Evolutionary conservation across 2,888 invertebrate species (phyloP).

Genomic region (Zaprionus bogoriensis): DNA sequence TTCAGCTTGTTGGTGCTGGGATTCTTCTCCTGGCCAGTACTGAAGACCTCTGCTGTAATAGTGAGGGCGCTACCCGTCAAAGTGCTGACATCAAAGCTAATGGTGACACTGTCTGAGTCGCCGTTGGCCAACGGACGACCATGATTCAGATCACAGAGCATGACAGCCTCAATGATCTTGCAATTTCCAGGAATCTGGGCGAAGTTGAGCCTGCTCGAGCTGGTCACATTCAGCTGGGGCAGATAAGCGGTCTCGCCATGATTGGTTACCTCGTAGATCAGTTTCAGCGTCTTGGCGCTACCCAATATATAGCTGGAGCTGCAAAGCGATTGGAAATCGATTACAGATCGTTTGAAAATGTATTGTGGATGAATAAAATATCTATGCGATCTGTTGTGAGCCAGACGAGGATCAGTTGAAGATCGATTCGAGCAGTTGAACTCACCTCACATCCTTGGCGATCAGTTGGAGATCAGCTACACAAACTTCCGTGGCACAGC

Average conservation of each 20-base stretch:
- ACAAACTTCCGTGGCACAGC: slow-evolving; percentile 81
- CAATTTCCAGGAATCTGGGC: slow-evolving; percentile 81
- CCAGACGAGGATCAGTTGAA: neutral
- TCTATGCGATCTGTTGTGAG: too few relatives aligned
- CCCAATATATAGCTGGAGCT: slow-evolving; percentile 80
- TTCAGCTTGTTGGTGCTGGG: slow-evolving; percentile 73
- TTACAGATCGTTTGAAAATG: too few relatives aligned
- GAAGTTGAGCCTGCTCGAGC: slow-evolving; percentile 82
- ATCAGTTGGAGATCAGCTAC: slow-evolving; percentile 80
- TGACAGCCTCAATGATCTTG: slow-evolving; percentile 60
- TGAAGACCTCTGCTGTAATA: slow-evolving; percentile 80
- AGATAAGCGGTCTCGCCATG: slow-evolving; percentile 84
- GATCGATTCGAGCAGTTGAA: neutral
- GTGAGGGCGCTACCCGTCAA: slow-evolving; percentile 74
- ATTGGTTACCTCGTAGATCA: slow-evolving; percentile 82
- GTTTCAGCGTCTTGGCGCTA: slow-evolving; percentile 75
- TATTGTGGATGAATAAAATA: too few relatives aligned
- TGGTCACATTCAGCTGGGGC: slow-evolving; percentile 83
- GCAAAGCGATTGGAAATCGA: too few relatives aligned
- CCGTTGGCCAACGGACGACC: slow-evolving; percentile 79
- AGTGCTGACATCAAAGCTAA: slow-evolving; percentile 80
- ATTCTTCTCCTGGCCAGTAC: slow-evolving; percentile 80
- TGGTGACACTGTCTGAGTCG: slow-evolving; percentile 68
- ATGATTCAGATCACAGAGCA: slow-evolving; percentile 79
- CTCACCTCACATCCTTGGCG: slow-evolving; percentile 73